Base-by-base conservation (phyloP, 2,888 invertebrate genomes). In the Enchytraeus crypticus region DNA sequence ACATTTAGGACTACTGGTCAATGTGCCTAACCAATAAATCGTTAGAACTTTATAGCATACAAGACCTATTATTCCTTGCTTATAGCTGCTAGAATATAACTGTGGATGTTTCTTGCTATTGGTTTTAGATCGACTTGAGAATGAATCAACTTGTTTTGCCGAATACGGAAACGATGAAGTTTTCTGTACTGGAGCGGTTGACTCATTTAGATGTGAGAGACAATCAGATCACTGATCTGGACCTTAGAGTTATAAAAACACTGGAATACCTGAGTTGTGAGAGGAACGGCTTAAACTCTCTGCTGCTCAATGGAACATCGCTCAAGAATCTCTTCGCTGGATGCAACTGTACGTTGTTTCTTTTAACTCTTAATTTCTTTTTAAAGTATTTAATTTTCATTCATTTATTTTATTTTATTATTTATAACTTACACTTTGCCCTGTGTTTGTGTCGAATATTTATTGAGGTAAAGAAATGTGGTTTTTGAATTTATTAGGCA, bases 131-230 rank as follows among this genome's bases (percentile, higher is more conserved):
- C 38, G 78, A 79, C 65, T 71, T 79, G 23, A 66, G 79, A 29
- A 70, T 79, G 72, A 79, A 79, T 65, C 71, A 68, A 30, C 68
- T 79, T 46, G 70, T 72, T 18, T 66, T 79, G 49, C 65, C 72
- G 26, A 72, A 74, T 1, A 72, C 71, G 62, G 78, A 78, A 65
- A 74, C 73, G 51, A 69, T 73, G 33, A 73, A 74, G 64, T 75
- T 79, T 63, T 71, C 73, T 47, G 69, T 70, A 43, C 70, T 79
- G 47, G 75, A 77, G 53, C 71, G 73, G 54, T 69, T 79, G 61
- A 77, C 78, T 4, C 79, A 80, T 67, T 63, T 81, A 49, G 81
- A 81, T 69, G 70, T 81, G 32, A 66, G 80, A 3, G 80, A 81
- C 68, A 81, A 81, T 68, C 59, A 51, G n/a, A 64, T 77, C 26